These are phyloP conservation scores for Hirtodrosophila histrioides DNA, from an alignment of 2,888 invertebrate genomes.

Conservation along the genomic window DNA sequence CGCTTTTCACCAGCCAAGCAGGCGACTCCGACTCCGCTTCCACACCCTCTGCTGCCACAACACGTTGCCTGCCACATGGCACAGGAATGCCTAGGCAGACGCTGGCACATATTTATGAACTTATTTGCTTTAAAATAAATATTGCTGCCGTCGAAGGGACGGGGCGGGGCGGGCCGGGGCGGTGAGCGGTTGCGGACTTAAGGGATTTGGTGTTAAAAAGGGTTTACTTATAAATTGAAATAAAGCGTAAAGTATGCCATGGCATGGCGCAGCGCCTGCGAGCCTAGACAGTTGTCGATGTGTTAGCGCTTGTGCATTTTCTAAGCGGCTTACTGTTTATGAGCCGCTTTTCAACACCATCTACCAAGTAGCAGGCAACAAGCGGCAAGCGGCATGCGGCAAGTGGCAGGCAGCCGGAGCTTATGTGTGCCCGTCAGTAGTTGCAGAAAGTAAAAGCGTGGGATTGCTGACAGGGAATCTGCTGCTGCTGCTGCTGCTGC, in stretches of 20 bases:
- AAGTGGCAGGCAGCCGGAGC: constrained; percentile 15
- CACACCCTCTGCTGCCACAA: background rate
- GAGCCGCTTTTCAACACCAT: constrained; percentile 70
- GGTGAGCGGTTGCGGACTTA: constrained; percentile 41
- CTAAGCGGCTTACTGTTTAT: constrained; percentile 76
- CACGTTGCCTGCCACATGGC: constrained; percentile 27
- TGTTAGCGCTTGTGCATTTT: constrained; percentile 55
- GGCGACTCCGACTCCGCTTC: background rate
- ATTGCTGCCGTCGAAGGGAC: constrained; percentile 26
- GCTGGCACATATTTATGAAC: constrained; percentile 72
- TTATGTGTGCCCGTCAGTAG: constrained; percentile 16
- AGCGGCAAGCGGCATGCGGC: constrained; percentile 4
- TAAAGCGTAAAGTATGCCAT: constrained; percentile 62
- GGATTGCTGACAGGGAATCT: constrained; percentile 8
- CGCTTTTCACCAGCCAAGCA: constrained; percentile 44
- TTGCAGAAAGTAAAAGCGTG: constrained; percentile 39
- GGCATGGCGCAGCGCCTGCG: constrained; percentile 16
- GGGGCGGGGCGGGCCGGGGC: too few relatives aligned
- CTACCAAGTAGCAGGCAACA: constrained; percentile 17
- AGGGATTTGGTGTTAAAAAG: constrained; percentile 68
- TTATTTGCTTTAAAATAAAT: constrained; percentile 79
- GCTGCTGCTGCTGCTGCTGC: constrained; percentile 17
- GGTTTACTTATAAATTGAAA: constrained; percentile 72
- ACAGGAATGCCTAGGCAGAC: constrained; percentile 24
- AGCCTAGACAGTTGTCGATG: constrained; percentile 45